Percentiles rank a stretch among this genome's conserved stretches.
Evolutionary conservation across 30 jellyfish, hydroid and myxozoan genomes (phyloP).

Genomic region (Pelagia noctiluca): DNA sequence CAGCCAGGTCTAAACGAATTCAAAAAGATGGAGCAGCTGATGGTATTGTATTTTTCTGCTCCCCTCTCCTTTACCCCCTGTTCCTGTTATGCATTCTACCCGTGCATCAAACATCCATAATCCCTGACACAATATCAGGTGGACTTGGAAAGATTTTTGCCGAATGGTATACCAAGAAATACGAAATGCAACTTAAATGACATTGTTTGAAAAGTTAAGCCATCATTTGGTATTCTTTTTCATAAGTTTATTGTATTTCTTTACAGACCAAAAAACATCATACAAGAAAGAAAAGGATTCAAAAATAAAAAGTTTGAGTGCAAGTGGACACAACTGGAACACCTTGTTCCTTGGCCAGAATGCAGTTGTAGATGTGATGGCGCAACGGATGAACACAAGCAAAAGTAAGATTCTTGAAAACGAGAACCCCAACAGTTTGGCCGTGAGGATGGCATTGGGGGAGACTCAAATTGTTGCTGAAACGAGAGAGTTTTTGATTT

Average conservation of each 20-base stretch:
- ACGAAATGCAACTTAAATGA: too few relatives aligned
- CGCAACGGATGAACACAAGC: conserved; percentile 71
- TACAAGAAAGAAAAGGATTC: conserved; percentile 81
- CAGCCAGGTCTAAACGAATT: conserved; percentile 80
- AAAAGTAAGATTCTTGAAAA: conserved; percentile 78
- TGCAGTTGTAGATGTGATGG: conserved; percentile 94
- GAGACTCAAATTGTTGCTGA: conserved; percentile 96
- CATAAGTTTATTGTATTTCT: background rate
- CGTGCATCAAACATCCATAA: background rate
- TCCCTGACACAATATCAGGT: too few relatives aligned
- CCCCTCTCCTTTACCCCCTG: background rate
- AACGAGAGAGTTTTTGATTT: conserved; percentile 89
- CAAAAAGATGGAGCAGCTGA: conserved; percentile 16
- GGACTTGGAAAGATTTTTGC: too few relatives aligned
- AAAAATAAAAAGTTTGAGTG: conserved; percentile 64
- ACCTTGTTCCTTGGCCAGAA: conserved; percentile 94
- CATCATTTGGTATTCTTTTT: background rate
- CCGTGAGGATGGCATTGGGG: conserved; percentile 98
- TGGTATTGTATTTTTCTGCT: background rate
- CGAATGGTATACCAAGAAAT: too few relatives aligned
- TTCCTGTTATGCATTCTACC: background rate
- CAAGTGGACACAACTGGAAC: conserved; percentile 96
- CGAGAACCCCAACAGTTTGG: conserved; percentile 79
- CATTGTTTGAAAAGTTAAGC: background rate
- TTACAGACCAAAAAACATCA: conserved; percentile 75